phyloP scores from a whole-genome alignment of 2,113 vertebrate genomes.

The Candoia aspera region DNA sequence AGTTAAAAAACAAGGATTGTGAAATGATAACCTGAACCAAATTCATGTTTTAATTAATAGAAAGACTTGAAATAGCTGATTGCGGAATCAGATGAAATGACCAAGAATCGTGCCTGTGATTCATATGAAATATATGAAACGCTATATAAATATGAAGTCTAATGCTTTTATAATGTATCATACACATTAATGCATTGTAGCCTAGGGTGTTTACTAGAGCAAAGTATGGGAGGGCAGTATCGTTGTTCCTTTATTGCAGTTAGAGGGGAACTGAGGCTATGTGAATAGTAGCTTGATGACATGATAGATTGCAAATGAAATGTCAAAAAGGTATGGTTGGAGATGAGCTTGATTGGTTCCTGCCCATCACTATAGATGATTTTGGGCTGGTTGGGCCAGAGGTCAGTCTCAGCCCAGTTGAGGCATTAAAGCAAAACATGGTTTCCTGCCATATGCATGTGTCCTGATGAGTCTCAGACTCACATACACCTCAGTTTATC shows the following conservation, averaged over 20 bases:
- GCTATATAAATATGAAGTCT: not conserved
- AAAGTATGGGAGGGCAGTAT: not conserved
- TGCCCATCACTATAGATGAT: not conserved
- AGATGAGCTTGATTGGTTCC: not conserved
- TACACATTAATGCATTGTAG: not conserved
- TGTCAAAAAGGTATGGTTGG: not conserved
- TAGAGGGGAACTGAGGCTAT: not conserved
- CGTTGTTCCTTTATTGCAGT: not conserved
- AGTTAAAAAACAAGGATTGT: rapidly evolving
- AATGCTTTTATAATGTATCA: not conserved
- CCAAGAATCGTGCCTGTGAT: not conserved
- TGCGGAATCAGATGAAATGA: not conserved
- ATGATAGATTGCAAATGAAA: not conserved
- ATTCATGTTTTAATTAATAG: not conserved
- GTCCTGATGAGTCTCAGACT: not conserved
- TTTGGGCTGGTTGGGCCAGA: not conserved
- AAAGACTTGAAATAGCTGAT: slow-evolving; percentile 20
- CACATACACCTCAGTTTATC: not conserved
- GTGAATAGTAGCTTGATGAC: not conserved
- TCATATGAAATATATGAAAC: not conserved
- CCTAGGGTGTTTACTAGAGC: not conserved
- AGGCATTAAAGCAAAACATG: not conserved
- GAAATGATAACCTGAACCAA: slow-evolving; percentile 1
- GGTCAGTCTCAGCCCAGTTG: not conserved
- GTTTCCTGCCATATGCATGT: not conserved